These are phyloP conservation scores for Dipodomys ordii DNA, from an alignment of 2,113 vertebrate genomes.

Conservation along the genomic window DNA sequence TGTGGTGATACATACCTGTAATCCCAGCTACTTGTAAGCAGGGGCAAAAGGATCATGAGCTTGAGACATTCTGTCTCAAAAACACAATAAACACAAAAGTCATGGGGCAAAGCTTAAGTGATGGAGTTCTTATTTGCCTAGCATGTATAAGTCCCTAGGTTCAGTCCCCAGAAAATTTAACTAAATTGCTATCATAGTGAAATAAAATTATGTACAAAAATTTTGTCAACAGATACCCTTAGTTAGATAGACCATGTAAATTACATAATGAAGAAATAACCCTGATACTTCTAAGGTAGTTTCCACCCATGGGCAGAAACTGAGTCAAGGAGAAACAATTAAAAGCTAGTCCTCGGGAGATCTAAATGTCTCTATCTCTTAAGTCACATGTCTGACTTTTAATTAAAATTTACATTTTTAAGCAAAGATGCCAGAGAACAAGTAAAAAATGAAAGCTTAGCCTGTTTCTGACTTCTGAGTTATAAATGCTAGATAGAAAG, in stretches of 20 bases:
- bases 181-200: neutral
- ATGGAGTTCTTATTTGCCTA: too few relatives aligned
- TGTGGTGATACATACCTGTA: too few relatives aligned
- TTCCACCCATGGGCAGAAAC: neutral
- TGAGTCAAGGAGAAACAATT: neutral
- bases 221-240: neutral
- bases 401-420: neutral
- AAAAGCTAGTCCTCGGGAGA: conserved; percentile 1
- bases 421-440: conserved; percentile 25
- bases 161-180: neutral
- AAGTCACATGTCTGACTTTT: neutral
- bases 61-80: too few relatives aligned
- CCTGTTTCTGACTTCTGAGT: neutral
- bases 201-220: neutral
- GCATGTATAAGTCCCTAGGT: too few relatives aligned
- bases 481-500: too few relatives aligned
- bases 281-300: neutral
- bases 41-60: too few relatives aligned
- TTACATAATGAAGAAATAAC: neutral
- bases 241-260: neutral
- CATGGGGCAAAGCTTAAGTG: too few relatives aligned
- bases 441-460: conserved; percentile 31
- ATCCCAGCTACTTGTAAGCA: too few relatives aligned
- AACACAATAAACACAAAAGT: too few relatives aligned
- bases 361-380: neutral